A percentile compares a stretch with the other conserved stretches of the same genome.
These are phyloP conservation scores for Pachycephala philippinensis DNA, from an alignment of 2,113 vertebrate genomes.

Conservation along the genomic window DNA sequence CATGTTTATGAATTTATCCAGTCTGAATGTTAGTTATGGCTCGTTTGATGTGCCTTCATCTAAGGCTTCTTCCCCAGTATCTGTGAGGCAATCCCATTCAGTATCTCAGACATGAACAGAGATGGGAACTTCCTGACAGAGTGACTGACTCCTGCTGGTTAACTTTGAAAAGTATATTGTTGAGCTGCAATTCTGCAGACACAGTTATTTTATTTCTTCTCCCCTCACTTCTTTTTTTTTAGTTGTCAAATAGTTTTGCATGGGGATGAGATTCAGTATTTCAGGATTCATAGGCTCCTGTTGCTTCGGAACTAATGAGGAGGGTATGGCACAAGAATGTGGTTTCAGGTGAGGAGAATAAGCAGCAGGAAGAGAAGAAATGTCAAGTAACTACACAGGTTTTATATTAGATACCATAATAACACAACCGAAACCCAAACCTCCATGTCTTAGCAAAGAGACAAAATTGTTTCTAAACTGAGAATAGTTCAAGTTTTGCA, in stretches of 20 bases:
- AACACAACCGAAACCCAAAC: neutral
- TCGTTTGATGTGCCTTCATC: neutral
- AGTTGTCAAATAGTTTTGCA: neutral
- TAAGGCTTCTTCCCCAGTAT: neutral
- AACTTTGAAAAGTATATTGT: neutral
- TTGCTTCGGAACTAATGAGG: neutral
- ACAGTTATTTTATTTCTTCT: neutral
- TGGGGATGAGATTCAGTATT: neutral
- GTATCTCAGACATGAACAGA: neutral
- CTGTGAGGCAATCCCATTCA: neutral
- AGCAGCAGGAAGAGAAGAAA: neutral
- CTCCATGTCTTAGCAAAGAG: neutral
- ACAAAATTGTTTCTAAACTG: neutral
- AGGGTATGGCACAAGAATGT: neutral
- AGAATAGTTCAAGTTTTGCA: neutral
- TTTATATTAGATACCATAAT: neutral
- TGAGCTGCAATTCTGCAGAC: neutral
- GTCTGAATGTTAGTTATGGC: neutral
- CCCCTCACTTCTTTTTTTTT: neutral
- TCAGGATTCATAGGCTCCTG: neutral
- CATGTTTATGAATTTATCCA: neutral
- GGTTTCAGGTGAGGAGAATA: neutral
- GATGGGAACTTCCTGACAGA: neutral
- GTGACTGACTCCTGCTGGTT: neutral
- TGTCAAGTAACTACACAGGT: neutral